These are phyloP conservation scores for Drosophila sproati DNA, from an alignment of 1,140 invertebrate genomes.

Conservation along the genomic window DNA sequence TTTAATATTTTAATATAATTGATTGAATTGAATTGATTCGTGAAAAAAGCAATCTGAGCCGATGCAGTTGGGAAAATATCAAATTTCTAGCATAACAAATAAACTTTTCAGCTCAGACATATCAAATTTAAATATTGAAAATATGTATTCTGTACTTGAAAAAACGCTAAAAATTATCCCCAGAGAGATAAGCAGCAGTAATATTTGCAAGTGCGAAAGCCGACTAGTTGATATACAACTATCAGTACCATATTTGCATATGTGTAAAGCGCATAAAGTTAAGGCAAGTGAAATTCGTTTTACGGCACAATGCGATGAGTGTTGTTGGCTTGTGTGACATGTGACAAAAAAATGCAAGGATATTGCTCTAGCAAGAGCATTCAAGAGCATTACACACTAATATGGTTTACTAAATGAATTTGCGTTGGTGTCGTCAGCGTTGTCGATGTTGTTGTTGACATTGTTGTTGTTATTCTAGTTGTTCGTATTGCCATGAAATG, in stretches of 20 bases:
- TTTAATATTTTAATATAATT: no score
- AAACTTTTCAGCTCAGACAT: neutral
- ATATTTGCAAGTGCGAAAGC: neutral
- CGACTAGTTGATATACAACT: neutral
- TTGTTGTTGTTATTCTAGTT: slow-evolving; percentile 32
- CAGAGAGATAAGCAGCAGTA: no score
- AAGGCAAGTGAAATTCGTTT: neutral
- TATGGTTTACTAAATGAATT: slow-evolving; percentile 39
- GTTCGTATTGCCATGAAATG: slow-evolving; percentile 67
- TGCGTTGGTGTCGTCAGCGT: slow-evolving; percentile 36
- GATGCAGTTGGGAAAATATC: neutral
- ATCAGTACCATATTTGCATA: slow-evolving; percentile 44
- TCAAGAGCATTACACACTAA: slow-evolving; percentile 8
- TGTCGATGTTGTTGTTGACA: slow-evolving; percentile 33
- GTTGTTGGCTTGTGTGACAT: slow-evolving; percentile 47
- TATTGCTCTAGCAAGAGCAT: slow-evolving; percentile 32
- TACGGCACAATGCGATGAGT: slow-evolving; percentile 16
- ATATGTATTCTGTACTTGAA: neutral
- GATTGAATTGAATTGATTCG: no score
- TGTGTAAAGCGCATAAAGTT: neutral
- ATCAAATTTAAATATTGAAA: slow-evolving; percentile 1
- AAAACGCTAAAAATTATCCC: no score
- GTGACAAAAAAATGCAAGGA: slow-evolving; percentile 43
- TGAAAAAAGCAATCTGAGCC: neutral
- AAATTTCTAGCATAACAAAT: neutral